Percentiles rank a stretch among this genome's conserved stretches.
Evolutionary conservation across 2,113 vertebrate species (phyloP).

Genomic region (Lepisosteus osseus): DNA sequence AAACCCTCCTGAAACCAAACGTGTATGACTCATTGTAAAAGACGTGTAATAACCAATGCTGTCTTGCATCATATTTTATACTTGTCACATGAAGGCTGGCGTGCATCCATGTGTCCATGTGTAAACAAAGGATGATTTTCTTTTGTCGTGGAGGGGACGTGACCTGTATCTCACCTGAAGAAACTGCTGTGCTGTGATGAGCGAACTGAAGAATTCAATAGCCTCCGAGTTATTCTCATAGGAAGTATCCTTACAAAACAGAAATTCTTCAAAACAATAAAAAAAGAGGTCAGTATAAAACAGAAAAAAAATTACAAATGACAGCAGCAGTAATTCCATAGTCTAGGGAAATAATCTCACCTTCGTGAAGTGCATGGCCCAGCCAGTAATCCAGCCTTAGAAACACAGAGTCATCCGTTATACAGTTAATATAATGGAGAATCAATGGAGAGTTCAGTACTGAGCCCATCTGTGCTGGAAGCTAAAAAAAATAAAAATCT

Average conservation of each 20-base stretch:
- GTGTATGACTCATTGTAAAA: neutral
- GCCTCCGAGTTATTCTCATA: slow-evolving; percentile 63
- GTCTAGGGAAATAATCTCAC: slow-evolving; percentile 48
- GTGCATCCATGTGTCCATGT: too few species aligned
- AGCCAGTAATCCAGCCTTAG: slow-evolving; percentile 88
- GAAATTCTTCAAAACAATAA: slow-evolving; percentile 65
- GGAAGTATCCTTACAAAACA: slow-evolving; percentile 67
- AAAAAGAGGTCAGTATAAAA: slow-evolving; percentile 26
- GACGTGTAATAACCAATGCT: too few species aligned
- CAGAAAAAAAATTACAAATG: slow-evolving; percentile 18
- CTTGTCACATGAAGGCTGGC: too few species aligned
- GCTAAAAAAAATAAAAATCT: slow-evolving; percentile 55
- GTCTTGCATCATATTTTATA: neutral
- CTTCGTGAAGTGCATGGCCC: slow-evolving; percentile 81
- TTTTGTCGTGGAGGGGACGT: too few species aligned
- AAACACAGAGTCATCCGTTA: slow-evolving; percentile 80
- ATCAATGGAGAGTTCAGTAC: slow-evolving; percentile 77
- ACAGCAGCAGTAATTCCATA: too few species aligned
- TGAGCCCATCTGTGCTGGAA: slow-evolving; percentile 90
- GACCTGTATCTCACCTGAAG: slow-evolving; percentile 72
- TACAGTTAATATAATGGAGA: slow-evolving; percentile 85
- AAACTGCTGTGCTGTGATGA: slow-evolving; percentile 77
- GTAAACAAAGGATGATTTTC: too few species aligned
- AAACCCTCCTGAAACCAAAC: slow-evolving; percentile 77
- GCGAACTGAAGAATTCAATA: slow-evolving; percentile 67